These are phyloP conservation scores for Synanthedon andrenaeformis DNA, from an alignment of 2,888 invertebrate genomes.

Conservation along the genomic window DNA sequence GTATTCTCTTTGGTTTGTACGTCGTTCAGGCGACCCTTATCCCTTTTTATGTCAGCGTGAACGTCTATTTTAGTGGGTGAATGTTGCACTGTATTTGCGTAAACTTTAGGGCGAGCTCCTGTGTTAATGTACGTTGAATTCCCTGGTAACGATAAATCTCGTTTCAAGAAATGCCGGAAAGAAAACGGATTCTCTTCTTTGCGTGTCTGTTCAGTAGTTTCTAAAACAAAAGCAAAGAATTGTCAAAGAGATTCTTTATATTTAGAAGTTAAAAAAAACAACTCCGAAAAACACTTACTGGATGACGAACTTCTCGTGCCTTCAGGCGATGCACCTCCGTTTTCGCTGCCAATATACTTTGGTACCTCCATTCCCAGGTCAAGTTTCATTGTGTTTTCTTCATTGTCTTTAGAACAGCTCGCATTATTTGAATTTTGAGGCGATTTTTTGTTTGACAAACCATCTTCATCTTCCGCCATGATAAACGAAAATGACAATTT, in stretches of 20 bases:
- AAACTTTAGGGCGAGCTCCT: slow-evolving; percentile 84
- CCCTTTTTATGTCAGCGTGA: slow-evolving; percentile 40
- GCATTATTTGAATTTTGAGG: slow-evolving; percentile 56
- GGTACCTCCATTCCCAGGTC: slow-evolving; percentile 64
- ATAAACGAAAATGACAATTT: slow-evolving; percentile 58
- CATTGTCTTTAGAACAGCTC: slow-evolving; percentile 43
- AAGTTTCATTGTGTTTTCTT: slow-evolving; percentile 49
- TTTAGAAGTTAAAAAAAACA: slow-evolving; percentile 58
- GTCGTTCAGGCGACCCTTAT: slow-evolving; percentile 38
- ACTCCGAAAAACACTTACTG: slow-evolving; percentile 58
- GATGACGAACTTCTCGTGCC: slow-evolving; percentile 54
- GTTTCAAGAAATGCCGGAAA: slow-evolving; percentile 85
- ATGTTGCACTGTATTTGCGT: slow-evolving; percentile 61
- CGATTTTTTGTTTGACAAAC: slow-evolving; percentile 62
- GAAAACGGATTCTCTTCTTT: slow-evolving; percentile 85
- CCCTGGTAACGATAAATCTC: slow-evolving; percentile 68
- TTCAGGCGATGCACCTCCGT: slow-evolving; percentile 39
- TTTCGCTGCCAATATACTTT: slow-evolving; percentile 55
- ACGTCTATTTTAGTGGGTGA: slow-evolving; percentile 54
- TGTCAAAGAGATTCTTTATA: slow-evolving; percentile 41
- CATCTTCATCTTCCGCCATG: slow-evolving; percentile 69
- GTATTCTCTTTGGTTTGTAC: slow-evolving; percentile 49
- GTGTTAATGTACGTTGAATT: slow-evolving; percentile 74
- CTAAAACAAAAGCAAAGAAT: slow-evolving; percentile 39
- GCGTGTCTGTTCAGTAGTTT: slow-evolving; percentile 55